Percentiles rank a stretch among this genome's conserved stretches.
These are phyloP conservation scores for Phalanger gymnotis DNA, from an alignment of 2,797 vertebrate species.

Conservation along the genomic window DNA sequence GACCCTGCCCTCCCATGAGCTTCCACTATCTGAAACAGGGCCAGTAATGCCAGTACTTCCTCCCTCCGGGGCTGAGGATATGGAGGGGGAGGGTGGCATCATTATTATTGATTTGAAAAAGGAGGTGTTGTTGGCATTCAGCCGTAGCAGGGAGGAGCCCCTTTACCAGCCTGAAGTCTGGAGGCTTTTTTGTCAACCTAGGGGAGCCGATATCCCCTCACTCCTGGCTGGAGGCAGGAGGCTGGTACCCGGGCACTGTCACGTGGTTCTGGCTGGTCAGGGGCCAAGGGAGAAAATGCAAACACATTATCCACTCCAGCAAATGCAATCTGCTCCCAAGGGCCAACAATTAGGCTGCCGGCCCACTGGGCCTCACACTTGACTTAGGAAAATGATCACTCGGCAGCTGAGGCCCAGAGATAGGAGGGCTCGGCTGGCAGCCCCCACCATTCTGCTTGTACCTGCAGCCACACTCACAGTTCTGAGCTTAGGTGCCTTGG, in stretches of 20 bases:
- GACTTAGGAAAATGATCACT: conserved; percentile 71
- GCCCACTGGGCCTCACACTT: conserved; percentile 60
- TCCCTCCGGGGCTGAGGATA: neutral
- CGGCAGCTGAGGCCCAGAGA: conserved; percentile 55
- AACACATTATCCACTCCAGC: conserved; percentile 77
- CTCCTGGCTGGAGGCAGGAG: conserved; percentile 26
- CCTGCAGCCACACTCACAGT: neutral
- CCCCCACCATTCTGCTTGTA: neutral
- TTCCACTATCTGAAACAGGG: neutral
- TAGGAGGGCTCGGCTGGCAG: neutral
- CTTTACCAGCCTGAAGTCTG: neutral
- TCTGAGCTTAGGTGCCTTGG: neutral
- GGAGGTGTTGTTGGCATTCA: neutral
- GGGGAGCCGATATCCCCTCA: neutral
- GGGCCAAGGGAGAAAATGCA: conserved; percentile 68
- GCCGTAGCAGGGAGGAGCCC: neutral
- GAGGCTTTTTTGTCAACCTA: neutral
- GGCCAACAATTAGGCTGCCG: conserved; percentile 69
- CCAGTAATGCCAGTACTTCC: neutral
- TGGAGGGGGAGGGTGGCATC: neutral
- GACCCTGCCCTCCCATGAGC: neutral
- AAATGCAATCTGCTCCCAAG: conserved; percentile 55
- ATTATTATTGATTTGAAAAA: neutral
- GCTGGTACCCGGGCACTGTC: conserved; percentile 12
- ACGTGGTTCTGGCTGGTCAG: conserved; percentile 57